A percentile compares a stretch with the other conserved stretches of the same genome.
Conservation (phyloP, 2,888 invertebrate species). For the Perithous albicinctus region DNA sequence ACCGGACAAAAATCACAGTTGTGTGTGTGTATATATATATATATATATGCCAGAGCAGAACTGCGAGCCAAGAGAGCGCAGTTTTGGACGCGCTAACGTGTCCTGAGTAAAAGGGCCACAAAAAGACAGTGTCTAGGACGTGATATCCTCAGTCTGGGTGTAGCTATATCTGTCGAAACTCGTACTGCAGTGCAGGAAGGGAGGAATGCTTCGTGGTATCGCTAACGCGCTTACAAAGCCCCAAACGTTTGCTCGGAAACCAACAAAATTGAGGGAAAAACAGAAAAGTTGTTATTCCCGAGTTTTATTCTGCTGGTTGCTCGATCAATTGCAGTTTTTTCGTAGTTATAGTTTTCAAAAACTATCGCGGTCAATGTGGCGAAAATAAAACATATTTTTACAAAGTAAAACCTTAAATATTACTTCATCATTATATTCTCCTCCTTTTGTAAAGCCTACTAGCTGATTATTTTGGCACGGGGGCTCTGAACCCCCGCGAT, state of each 20-base stretch:
- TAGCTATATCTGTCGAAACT: slow-evolving; percentile 2
- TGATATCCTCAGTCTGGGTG: slow-evolving; percentile 41
- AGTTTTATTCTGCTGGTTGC: slow-evolving; percentile 11
- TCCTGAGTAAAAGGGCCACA: slow-evolving; percentile 32
- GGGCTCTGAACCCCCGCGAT: no score
- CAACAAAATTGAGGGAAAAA: not conserved
- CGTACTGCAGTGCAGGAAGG: slow-evolving; percentile 29
- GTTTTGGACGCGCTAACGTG: slow-evolving; percentile 55
- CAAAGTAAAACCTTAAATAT: not conserved
- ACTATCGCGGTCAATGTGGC: not conserved
- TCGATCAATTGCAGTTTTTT: slow-evolving; percentile 12
- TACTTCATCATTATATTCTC: no score
- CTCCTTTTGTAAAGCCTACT: no score
- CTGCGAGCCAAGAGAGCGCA: slow-evolving; percentile 48
- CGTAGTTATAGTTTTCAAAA: not conserved
- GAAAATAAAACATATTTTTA: not conserved
- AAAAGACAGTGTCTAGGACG: slow-evolving; percentile 25
- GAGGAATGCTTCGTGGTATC: slow-evolving; percentile 72
- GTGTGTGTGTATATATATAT: slow-evolving; percentile 15
- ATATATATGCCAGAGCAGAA: no score
- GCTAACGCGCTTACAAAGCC: slow-evolving; percentile 73
- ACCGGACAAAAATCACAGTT: slow-evolving; percentile 56
- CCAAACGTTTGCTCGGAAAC: slow-evolving; percentile 4
- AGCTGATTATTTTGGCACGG: no score
- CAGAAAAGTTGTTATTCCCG: slow-evolving; percentile 22